Evolutionary conservation across 2,113 vertebrate genomes (phyloP).

Genomic region (Festucalex cinctus): DNA sequence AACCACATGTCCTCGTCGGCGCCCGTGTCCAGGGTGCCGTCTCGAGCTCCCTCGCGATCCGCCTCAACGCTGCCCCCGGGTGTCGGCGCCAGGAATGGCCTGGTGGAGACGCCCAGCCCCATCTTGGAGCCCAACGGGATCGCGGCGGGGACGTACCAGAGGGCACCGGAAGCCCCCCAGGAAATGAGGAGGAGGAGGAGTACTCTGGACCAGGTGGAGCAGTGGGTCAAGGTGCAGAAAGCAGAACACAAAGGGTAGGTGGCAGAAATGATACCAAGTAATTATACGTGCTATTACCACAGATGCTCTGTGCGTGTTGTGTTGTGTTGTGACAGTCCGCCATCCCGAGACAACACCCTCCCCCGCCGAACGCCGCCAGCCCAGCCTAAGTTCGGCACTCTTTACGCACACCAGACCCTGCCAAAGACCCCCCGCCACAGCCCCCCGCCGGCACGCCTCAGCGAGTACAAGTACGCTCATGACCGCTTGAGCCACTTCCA

Average conservation of each 20-base stretch:
- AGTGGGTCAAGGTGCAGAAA: slow-evolving; percentile 90
- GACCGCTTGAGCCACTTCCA: slow-evolving; percentile 91
- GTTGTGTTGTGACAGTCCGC: slow-evolving; percentile 61
- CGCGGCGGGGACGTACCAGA: slow-evolving; percentile 72
- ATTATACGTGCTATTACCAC: too few relatives aligned
- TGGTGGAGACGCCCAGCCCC: slow-evolving; percentile 67
- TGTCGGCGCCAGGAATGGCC: slow-evolving; percentile 77
- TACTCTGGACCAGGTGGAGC: slow-evolving; percentile 84
- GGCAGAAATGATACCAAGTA: not conserved
- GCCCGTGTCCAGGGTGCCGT: slow-evolving; percentile 65
- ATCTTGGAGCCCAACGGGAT: slow-evolving; percentile 86
- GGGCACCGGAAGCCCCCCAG: slow-evolving; percentile 67
- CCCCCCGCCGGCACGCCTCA: slow-evolving; percentile 74
- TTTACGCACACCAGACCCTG: slow-evolving; percentile 84
- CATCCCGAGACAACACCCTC: slow-evolving; percentile 77
- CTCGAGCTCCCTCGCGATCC: slow-evolving; percentile 63
- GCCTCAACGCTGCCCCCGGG: slow-evolving; percentile 60
- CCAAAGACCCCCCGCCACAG: slow-evolving; percentile 82
- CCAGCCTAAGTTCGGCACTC: slow-evolving; percentile 69
- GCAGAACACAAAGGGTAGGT: slow-evolving; percentile 83
- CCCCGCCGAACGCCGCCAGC: slow-evolving; percentile 76
- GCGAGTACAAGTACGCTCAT: slow-evolving; percentile 95
- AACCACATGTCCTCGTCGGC: slow-evolving; percentile 59
- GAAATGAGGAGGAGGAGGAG: slow-evolving; percentile 79
- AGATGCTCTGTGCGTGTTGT: too few relatives aligned